Base-by-base conservation (phyloP, 1,140 invertebrate genomes). In the Neodiprion pinetum region DNA sequence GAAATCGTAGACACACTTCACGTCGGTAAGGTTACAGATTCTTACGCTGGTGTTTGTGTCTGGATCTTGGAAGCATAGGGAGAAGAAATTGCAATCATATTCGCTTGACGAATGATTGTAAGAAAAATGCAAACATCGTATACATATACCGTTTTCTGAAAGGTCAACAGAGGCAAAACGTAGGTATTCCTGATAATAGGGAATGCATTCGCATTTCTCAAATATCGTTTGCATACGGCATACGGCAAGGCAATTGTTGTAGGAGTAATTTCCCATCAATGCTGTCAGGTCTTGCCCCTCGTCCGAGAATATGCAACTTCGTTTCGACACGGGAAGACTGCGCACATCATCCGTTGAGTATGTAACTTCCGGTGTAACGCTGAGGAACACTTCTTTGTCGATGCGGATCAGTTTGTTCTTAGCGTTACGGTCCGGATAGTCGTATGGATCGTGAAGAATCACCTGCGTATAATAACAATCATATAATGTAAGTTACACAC, bases 201-300 rank as follows among this genome's bases (percentile, higher is more conserved):
- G 93, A 1, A 92, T 80, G 79, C 93, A 94, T 14, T 89, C 87
- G 77, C 93, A 94, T 1, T 79, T 78, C 2, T 81, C 73, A 1
- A 84, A 80, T 1, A 89, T 86, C 14, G 89, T 82, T 9, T 82
- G 79, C 12, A 89, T 83, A 21, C 90, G 87, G 77, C 91, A 91
- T 72, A 91, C 89, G 0, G 87, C 85, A 85, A 93, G 86, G 79
- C 93, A 94, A 78, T 94, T 94, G 72, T 90, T 87, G 74, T 91
- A 93, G 0, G 91, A 91, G 72, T 93, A 93, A 1, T 85, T 84
- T 1, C 79, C 78, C 12, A 91, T 88, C 1, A 80, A 77, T 0
- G 79, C 67, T 0, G 53, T 9, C 21, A 77, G 12, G 88, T 75
- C 70, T 80, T 76, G 0, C 76, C 79, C 83, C 86, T 94, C 92